A percentile compares a stretch with the other conserved stretches of the same genome.
These are phyloP conservation scores for Metopolophium dirhodum DNA, from an alignment of 1,140 invertebrate genomes.

Conservation along the genomic window DNA sequence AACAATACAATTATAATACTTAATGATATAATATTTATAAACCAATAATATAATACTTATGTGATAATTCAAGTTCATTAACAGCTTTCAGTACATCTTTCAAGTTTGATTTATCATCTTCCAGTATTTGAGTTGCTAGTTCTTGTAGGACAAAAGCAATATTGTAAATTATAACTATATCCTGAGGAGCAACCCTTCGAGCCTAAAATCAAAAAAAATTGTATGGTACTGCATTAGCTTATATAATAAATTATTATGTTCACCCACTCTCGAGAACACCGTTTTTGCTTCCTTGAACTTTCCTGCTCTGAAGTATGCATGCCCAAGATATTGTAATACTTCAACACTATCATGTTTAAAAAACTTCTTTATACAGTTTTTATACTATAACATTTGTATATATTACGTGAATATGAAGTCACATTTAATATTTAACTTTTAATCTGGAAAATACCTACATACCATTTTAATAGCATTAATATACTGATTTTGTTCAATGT, in stretches of 20 bases:
- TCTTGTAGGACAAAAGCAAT: constrained; percentile 94
- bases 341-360: constrained; percentile 93
- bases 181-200: constrained; percentile 90
- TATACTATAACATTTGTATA: constrained; percentile 81
- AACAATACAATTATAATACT: constrained; percentile 54
- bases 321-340: constrained; percentile 91
- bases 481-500: constrained; percentile 97
- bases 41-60: constrained; percentile 70
- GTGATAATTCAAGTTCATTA: constrained; percentile 89
- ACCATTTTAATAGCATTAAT: constrained; percentile 99
- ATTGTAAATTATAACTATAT: constrained; percentile 92
- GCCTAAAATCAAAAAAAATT: constrained; percentile 66
- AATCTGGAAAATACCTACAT: constrained; percentile 59
- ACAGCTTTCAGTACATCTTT: constrained; percentile 90
- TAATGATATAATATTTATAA: neutral
- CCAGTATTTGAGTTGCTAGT: constrained; percentile 87
- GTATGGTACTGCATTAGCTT: neutral
- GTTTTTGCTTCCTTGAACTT: constrained; percentile 90
- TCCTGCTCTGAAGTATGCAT: constrained; percentile 91
- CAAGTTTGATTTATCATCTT: constrained; percentile 92
- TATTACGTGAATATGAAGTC: constrained; percentile 62
- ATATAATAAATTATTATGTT: constrained; percentile 61
- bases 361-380: constrained; percentile 98
- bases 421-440: neutral
- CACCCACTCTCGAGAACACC: constrained; percentile 78